Evolutionary conservation across 2,113 vertebrate genomes (phyloP), one percentile per base, ranked within the genome.

Genomic region (Brevimyrus niger): DNA sequence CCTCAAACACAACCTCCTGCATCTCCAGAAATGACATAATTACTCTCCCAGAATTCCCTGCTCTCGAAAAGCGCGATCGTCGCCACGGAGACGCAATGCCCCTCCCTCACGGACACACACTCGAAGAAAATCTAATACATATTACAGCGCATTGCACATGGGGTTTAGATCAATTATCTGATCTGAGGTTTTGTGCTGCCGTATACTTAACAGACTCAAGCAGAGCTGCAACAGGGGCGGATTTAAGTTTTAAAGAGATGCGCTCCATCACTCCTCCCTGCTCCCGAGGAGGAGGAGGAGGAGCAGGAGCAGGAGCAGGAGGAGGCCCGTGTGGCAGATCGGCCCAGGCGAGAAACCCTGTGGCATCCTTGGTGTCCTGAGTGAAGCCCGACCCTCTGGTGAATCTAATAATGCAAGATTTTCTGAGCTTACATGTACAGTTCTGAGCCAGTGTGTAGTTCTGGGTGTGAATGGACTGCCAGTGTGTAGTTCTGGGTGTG

Each of bases 141-240:
- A 89, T 89, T 89, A 89, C 76, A 53, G 88, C 73, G 9, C 48
- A 42, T 35, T 35, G 48, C 73, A 44, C 88, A 53, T 80, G 69
- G 73, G 88, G 88, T 83, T 82, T 42, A 83, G 88, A 89, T 89
- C 88, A 89, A 58, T 89, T 55, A 89, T 58, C 53, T 83, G 88
- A 89, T 89, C 86, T 87, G 88, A 82, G 73, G 44, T 55, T 83
- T 89, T 83, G 88, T 55, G 76, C 48, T 83, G 76, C 50, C 19
- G 19, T 83, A 42, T 89, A 38, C 76, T 83, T 89, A 83, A 82
- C 48, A 11, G 47, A 47, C 88, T 88, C 88, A 46, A 50, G 23
- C 11, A 38, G 48, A 69, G 58, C 35, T 9, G 8, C 15, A 11
- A 23, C n/a, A 42, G 21, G 9, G 47, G 46, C 50, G 48, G 88